phyloP scores from a whole-genome alignment of 2,113 vertebrate genomes.

The Indicator indicator region DNA sequence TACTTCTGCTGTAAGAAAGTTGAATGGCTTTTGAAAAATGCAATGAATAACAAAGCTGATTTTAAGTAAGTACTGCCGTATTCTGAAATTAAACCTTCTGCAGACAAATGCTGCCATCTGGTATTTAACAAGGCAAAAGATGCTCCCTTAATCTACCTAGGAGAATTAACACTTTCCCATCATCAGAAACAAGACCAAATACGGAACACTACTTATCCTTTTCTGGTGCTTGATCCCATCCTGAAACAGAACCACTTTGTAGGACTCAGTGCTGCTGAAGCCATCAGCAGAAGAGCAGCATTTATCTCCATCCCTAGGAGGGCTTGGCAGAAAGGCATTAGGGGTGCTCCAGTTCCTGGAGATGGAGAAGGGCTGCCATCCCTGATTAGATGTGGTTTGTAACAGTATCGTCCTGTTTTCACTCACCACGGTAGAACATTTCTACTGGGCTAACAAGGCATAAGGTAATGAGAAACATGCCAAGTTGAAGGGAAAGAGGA shows the following conservation, averaged over 20 bases:
- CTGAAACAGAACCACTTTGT: not conserved
- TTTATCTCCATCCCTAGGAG: conserved; percentile 3
- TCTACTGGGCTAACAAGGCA: conserved; percentile 80
- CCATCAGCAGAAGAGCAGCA: not conserved
- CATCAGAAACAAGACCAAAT: not conserved
- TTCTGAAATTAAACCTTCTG: not conserved
- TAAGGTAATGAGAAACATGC: conserved; percentile 86
- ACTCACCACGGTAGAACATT: conserved; percentile 78
- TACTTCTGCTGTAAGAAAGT: not conserved
- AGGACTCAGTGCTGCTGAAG: not conserved
- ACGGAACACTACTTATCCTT: not conserved
- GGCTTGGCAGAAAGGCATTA: not conserved
- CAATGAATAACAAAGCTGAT: not conserved
- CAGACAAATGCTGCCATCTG: not conserved
- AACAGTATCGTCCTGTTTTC: conserved; percentile 79
- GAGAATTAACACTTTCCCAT: not conserved
- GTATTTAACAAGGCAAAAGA: not conserved
- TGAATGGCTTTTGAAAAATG: not conserved
- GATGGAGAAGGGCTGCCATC: conserved; percentile 65
- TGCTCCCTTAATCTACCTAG: not conserved
- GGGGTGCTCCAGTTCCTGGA: not conserved
- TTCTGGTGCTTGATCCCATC: not conserved
- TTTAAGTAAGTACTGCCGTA: not conserved
- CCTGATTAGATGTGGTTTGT: conserved; percentile 71
- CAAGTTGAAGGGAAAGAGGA: conserved; percentile 82